These are phyloP conservation scores for Phortica variegata DNA, from an alignment of 1,140 invertebrate genomes.

Conservation along the genomic window DNA sequence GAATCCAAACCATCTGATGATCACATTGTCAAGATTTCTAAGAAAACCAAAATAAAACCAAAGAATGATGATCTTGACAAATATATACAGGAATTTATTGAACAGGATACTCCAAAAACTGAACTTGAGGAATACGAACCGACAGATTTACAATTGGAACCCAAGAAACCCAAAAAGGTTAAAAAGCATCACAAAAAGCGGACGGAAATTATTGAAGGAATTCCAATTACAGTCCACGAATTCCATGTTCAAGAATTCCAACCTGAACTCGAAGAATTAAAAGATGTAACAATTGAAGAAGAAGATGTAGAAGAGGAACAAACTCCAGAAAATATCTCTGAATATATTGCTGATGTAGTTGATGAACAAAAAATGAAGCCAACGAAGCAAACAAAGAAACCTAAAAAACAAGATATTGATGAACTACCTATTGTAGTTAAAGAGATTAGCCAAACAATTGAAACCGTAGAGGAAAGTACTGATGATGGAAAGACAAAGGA, in stretches of 20 bases:
- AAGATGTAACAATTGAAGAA: constrained; percentile 5
- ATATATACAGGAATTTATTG: constrained; percentile 35
- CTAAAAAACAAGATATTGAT: constrained; percentile 12
- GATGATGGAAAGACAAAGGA: constrained; percentile 24
- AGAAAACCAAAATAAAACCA: constrained; percentile 26
- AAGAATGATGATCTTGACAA: constrained; percentile 35
- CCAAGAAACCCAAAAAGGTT: constrained; percentile 44
- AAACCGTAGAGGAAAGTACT: constrained; percentile 13
- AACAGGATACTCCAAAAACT: constrained; percentile 41
- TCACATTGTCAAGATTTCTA: constrained; percentile 30
- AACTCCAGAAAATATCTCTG: constrained; percentile 10
- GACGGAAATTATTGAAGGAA: constrained; percentile 32
- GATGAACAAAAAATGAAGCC: constrained; percentile 20
- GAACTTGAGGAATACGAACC: constrained; percentile 32
- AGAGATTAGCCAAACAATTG: constrained; percentile 25
- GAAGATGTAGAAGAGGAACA: constrained; percentile 23
- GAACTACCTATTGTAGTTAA: constrained; percentile 24
- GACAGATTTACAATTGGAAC: constrained; percentile 18
- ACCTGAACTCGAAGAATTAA: constrained; percentile 16
- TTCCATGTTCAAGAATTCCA: constrained; percentile 34
- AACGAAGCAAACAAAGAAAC: constrained; percentile 29
- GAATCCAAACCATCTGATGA: constrained; percentile 37
- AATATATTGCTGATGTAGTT: constrained; percentile 32
- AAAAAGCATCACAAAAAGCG: constrained; percentile 40
- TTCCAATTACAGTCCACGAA: constrained; percentile 34